A percentile compares a stretch with the other conserved stretches of the same genome.
phyloP scores from a whole-genome alignment of 2,113 vertebrate species.

The Asarcornis scutulata region DNA sequence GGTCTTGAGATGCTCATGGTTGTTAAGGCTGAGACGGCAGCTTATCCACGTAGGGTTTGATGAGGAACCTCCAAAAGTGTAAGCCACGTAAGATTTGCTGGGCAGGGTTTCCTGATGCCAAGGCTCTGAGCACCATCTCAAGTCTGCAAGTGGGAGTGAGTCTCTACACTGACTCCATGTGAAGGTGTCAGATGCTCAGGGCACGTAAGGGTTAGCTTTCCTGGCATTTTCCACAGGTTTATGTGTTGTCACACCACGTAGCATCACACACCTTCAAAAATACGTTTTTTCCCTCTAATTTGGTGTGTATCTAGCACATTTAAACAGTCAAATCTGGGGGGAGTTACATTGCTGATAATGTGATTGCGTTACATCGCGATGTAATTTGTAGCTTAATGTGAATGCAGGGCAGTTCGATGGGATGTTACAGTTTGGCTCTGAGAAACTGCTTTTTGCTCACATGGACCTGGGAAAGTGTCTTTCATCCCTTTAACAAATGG shows the following conservation, averaged over 20 bases:
- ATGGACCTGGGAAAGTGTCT: background rate
- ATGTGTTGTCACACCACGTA: fast-evolving
- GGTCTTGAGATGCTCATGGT: background rate
- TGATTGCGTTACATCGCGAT: background rate
- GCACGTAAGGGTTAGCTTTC: background rate
- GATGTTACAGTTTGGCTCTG: background rate
- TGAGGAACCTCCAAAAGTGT: background rate
- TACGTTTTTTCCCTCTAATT: background rate
- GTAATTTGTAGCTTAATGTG: background rate
- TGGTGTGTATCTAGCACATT: background rate
- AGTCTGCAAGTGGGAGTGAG: fast-evolving
- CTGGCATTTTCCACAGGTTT: background rate
- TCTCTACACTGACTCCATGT: fast-evolving
- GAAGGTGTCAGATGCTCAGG: fast-evolving
- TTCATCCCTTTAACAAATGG: background rate
- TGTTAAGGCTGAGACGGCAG: background rate
- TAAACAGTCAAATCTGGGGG: background rate
- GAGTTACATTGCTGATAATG: background rate
- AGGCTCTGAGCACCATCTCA: background rate
- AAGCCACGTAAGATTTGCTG: background rate
- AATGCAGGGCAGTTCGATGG: background rate
- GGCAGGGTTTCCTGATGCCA: background rate
- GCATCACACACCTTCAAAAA: background rate
- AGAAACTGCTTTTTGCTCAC: background rate
- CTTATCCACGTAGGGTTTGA: background rate